Base-by-base conservation (phyloP, 2,113 vertebrate genomes). In the Dromas ardeola region DNA sequence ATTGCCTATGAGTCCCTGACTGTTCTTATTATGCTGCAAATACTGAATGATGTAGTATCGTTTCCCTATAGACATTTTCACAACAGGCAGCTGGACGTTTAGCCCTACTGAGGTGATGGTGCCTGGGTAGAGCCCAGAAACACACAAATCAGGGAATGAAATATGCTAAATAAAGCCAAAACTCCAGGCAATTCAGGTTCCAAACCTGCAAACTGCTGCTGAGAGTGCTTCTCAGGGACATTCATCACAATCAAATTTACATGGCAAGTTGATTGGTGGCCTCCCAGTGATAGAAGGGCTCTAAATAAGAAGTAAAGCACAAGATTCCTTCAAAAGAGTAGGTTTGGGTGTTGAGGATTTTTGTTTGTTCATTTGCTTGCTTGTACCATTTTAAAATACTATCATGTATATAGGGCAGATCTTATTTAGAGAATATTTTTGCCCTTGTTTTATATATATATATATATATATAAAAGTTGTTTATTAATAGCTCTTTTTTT, bases 81-180 rank as follows among this genome's bases (percentile, higher is more conserved):
- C 0, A 0, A 52, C 5, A 5, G 40, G 34, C 15, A 84, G n/a
- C 47, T 77, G 78, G 58, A 59, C 1, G 0, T 77, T 63, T 63
- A 59, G 29, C 40, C 26, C 29, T 74, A 27, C 80, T 45, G 47
- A 82, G 21, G n/a, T 40, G 32, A 25, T 20, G 36, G 23, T 50
- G 21, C n/a, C 52, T 85, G 27, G 21, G 45, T 18, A 62, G n/a
- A 85, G 36, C 34, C 34, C 73, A 79, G 50, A 85, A 74, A 11
- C n/a, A 76, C 61, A 74, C 50, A 50, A 16, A 70, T 34, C 36
- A 87, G 43, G 23, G 47, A 8, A 79, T 30, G 29, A 66, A 78
- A 53, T 22, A 45, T n/a, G 42, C 30, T 67, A 42, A 79, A 76
- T 69, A n/a, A 29, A 67, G 50, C 27, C 62, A 78, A 82, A 78